Evolutionary conservation across 2,113 vertebrate genomes (phyloP).

Genomic region (Anthoscopus minutus): DNA sequence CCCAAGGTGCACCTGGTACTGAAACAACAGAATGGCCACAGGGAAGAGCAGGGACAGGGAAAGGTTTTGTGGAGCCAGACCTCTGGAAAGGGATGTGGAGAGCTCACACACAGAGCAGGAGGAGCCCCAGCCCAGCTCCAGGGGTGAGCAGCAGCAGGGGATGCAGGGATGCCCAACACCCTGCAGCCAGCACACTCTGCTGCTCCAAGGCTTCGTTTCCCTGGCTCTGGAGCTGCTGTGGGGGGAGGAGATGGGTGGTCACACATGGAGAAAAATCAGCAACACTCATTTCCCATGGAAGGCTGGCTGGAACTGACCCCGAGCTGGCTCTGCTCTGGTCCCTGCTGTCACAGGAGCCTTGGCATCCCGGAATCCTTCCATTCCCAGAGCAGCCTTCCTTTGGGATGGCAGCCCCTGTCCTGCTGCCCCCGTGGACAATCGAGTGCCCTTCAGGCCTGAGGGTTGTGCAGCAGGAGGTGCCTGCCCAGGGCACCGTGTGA

Average conservation of each 20-base stretch:
- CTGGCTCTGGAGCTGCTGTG: background rate
- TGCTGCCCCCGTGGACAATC: background rate
- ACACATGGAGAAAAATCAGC: rapidly evolving
- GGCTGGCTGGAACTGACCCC: background rate
- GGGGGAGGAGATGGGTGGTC: background rate
- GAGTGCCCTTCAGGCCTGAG: background rate
- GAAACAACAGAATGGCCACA: background rate
- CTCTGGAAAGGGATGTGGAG: too few relatives aligned
- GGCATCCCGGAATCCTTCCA: background rate
- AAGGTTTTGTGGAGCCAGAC: background rate
- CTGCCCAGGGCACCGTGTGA: background rate
- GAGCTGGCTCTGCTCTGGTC: background rate
- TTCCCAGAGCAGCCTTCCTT: background rate
- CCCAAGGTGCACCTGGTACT: background rate
- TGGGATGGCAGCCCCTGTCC: background rate
- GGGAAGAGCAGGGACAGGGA: background rate
- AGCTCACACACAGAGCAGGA: rapidly evolving
- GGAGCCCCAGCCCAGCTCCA: background rate
- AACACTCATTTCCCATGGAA: background rate
- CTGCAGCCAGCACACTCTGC: background rate
- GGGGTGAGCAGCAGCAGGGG: background rate
- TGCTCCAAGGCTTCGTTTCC: background rate
- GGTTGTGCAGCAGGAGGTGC: background rate
- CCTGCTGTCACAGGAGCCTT: background rate
- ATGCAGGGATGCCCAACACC: too few relatives aligned